Evolutionary conservation across 2,113 vertebrate genomes (phyloP), one percentile per base, ranked within the genome.

Genomic region (Calyptommatus sinebrachiatus): DNA sequence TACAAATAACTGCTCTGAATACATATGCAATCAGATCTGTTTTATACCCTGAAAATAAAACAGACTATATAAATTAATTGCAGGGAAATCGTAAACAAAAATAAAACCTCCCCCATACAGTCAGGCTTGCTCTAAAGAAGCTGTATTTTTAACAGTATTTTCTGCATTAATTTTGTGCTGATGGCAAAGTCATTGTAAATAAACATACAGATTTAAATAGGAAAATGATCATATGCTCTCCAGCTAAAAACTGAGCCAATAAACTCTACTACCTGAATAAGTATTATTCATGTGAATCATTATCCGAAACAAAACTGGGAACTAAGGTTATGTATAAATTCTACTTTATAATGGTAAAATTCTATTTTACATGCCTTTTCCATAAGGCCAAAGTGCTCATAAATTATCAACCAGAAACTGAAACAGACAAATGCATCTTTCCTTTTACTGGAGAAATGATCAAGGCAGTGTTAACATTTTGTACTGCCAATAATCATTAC

Each of bases 51-150:
- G 60, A 29, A 68, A 80, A 87, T 85, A 62, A 75, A 77, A 29
- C 87, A 63, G 71, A 79, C 68, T 76, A 89, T 76, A 79, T 81
- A 81, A 80, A 92, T 90, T 93, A 91, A 90, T 88, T 91, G 73
- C 76, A 80, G 81, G 85, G 67, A 78, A 88, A 92, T 89, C 71
- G 87, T 48, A 70, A 11, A 86, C 31, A 88, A 87, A 89, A 90
- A 81, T 63, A 72, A 80, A 83, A 87, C 62, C 89, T 91, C 76
- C 53, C 73, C 63, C 8, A 82, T 77, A 88, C 83, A 87, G 53
- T 18, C 60, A 87, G 76, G 66, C 20, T 85, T 85, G 45, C 77
- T 86, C 61, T 83, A 90, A 87, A 70, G 41, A 87, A 85, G 87
- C 75, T 21, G 73, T 81, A 73, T 85, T 77, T 29, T 48, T 89